Conservation (phyloP, 2,797 vertebrate species). For the Balearica regulorum region DNA sequence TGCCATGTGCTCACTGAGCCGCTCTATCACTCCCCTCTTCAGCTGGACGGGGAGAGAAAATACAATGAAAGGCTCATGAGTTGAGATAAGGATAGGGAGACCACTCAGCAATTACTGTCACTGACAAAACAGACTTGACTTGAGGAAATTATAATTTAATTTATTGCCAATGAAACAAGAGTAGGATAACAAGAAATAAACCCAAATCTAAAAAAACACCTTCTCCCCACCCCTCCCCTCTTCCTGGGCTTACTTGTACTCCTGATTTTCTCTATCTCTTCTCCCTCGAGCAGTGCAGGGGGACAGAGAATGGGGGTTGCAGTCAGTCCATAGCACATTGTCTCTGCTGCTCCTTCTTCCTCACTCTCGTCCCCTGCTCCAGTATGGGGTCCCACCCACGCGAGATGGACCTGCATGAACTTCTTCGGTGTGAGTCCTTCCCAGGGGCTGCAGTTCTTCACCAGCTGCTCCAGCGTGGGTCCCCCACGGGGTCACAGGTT, state of each 20-base stretch:
- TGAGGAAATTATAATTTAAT: neutral
- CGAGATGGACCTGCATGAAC: neutral
- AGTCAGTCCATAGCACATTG: neutral
- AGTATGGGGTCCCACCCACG: accelerated
- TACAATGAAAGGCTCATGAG: accelerated
- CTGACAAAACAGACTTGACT: neutral
- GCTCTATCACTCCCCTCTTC: accelerated
- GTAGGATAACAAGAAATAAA: neutral
- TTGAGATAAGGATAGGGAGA: accelerated
- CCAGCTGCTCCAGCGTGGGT: too few relatives aligned
- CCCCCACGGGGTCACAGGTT: too few relatives aligned
- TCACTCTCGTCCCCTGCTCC: neutral
- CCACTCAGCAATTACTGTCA: neutral
- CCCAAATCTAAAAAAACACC: neutral
- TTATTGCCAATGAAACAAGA: neutral
- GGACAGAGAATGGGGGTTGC: accelerated
- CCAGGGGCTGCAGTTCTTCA: neutral
- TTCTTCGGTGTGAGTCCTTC: neutral
- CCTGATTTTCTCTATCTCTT: neutral
- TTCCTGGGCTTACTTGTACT: accelerated
- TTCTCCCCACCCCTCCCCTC: accelerated
- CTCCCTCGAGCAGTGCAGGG: accelerated
- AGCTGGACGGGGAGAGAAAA: neutral
- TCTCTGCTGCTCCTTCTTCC: neutral
- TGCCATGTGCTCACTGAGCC: accelerated